Evolutionary conservation across 2,113 vertebrate genomes (phyloP).

Genomic region (Saguinus imperator): DNA sequence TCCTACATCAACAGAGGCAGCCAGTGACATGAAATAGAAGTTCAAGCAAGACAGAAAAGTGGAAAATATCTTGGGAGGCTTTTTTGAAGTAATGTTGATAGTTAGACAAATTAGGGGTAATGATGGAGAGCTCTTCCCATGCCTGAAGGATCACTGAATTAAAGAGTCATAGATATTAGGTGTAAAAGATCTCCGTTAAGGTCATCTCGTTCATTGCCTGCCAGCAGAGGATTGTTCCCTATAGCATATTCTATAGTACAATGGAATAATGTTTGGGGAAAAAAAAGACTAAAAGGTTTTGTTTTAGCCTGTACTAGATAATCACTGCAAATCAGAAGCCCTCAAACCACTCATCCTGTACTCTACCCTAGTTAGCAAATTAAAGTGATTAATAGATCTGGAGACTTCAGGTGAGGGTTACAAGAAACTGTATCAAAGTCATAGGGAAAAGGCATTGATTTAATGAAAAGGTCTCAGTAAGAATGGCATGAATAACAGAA

Average conservation of each 20-base stretch:
- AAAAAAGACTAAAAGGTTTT: slow-evolving; percentile 33
- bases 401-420: slow-evolving; percentile 26
- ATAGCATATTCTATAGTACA: slow-evolving; percentile 28
- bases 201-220: background rate
- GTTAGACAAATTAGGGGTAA: slow-evolving; percentile 65
- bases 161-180: slow-evolving; percentile 15
- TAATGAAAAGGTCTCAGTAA: slow-evolving; percentile 3
- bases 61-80: slow-evolving; percentile 48
- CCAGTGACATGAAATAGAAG: slow-evolving; percentile 70
- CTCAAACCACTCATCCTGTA: background rate
- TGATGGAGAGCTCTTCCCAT: slow-evolving; percentile 68
- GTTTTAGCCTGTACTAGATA: background rate
- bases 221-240: background rate
- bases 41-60: slow-evolving; percentile 53
- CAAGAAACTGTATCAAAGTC: slow-evolving; percentile 17
- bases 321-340: slow-evolving; percentile 14
- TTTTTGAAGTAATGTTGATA: slow-evolving; percentile 59
- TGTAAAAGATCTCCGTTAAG: slow-evolving; percentile 7
- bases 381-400: slow-evolving; percentile 65
- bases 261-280: slow-evolving; percentile 14
- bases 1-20: slow-evolving; percentile 65
- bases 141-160: slow-evolving; percentile 72
- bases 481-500: background rate
- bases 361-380: slow-evolving; percentile 50
- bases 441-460: slow-evolving; percentile 21